Evolutionary conservation across 2,797 vertebrate species (phyloP).

Genomic region (Chromis chromis): DNA sequence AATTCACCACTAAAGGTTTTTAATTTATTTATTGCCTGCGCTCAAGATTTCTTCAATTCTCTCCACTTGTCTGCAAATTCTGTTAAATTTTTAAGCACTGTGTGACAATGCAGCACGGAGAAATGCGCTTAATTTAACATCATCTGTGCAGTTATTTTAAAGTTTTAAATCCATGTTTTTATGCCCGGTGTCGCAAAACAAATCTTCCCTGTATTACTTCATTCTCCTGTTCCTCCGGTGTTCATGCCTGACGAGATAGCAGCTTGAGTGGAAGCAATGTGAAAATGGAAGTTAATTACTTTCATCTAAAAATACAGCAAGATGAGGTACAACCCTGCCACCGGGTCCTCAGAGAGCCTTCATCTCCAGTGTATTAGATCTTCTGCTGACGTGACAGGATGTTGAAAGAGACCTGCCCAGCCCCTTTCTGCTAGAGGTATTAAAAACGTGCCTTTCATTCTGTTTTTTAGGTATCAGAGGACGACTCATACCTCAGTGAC

Average conservation of each 20-base stretch:
- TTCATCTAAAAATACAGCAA: slow-evolving; percentile 79
- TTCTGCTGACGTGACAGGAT: slow-evolving; percentile 54
- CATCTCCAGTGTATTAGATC: slow-evolving; percentile 38
- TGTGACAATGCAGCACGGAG: slow-evolving; percentile 14
- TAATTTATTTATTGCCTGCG: slow-evolving; percentile 1
- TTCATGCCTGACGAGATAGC: slow-evolving; percentile 40
- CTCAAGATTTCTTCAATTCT: not conserved
- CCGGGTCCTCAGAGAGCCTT: slow-evolving; percentile 40
- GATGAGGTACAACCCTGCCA: slow-evolving; percentile 60
- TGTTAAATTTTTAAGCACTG: slow-evolving; percentile 1
- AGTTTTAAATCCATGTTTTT: slow-evolving; percentile 1
- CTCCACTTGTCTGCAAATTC: not conserved
- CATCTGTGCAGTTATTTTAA: not conserved
- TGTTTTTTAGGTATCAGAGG: slow-evolving; percentile 90
- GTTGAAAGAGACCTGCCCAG: slow-evolving; percentile 51
- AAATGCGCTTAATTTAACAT: not conserved
- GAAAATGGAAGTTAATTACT: slow-evolving; percentile 75
- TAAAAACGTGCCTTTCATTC: slow-evolving; percentile 43
- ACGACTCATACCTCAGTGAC: slow-evolving; percentile 97
- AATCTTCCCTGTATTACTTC: slow-evolving; percentile 20
- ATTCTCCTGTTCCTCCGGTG: slow-evolving; percentile 1
- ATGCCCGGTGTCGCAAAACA: slow-evolving; percentile 14
- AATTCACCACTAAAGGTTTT: not conserved
- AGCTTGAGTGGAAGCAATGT: slow-evolving; percentile 64
- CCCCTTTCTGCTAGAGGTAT: slow-evolving; percentile 22